Conservation (phyloP, 2,888 invertebrate species). For the Philaethria dido region DNA sequence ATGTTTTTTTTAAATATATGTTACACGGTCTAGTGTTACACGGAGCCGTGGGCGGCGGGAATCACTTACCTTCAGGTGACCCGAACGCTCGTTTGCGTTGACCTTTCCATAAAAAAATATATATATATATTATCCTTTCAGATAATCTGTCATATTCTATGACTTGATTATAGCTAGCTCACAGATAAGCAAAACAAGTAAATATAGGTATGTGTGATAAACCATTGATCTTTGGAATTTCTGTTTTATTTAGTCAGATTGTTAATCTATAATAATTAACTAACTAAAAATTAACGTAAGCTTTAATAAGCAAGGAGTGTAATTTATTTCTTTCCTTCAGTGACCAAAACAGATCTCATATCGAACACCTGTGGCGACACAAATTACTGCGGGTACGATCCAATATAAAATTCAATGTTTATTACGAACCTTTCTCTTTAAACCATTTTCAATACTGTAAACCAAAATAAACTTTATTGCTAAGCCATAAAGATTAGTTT, state of each 20-base stretch:
- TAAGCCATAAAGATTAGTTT: constrained; percentile 49
- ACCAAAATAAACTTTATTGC: constrained; percentile 43
- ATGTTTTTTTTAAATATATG: too few relatives aligned
- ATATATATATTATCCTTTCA: too few relatives aligned
- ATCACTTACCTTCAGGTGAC: too few relatives aligned
- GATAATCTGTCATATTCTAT: too few relatives aligned
- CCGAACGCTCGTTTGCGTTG: too few relatives aligned
- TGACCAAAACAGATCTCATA: constrained; percentile 39
- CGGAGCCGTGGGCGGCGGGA: too few relatives aligned
- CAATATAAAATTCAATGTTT: constrained; percentile 60
- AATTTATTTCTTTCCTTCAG: background rate
- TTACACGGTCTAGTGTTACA: too few relatives aligned
- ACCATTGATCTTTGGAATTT: background rate
- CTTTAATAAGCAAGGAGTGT: constrained; percentile 1
- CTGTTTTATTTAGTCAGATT: background rate
- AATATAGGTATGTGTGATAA: background rate
- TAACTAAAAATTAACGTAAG: background rate
- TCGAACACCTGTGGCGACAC: constrained; percentile 50
- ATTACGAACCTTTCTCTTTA: constrained; percentile 63
- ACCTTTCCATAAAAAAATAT: too few relatives aligned
- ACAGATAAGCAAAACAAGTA: too few relatives aligned
- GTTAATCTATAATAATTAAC: background rate
- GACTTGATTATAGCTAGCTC: too few relatives aligned
- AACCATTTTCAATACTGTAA: constrained; percentile 47
- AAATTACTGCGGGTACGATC: constrained; percentile 45